Evolutionary conservation across 1,140 invertebrate species (phyloP).

Genomic region (Leptonema lineaticorne): DNA sequence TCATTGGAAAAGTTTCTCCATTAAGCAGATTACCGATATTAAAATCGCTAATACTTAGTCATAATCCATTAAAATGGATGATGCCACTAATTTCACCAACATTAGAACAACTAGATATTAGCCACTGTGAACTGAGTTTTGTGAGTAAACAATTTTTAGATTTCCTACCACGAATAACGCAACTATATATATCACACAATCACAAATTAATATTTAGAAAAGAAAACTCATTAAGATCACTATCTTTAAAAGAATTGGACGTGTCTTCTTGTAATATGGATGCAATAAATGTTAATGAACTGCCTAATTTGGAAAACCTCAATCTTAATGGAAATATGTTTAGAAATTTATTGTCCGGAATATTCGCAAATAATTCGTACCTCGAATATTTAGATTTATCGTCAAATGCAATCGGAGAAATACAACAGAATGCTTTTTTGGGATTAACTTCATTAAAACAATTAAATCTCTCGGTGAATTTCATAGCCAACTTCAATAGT

Average conservation of each 20-base stretch:
- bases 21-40: constrained; percentile 55
- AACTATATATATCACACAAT: constrained; percentile 58
- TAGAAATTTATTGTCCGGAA: constrained; percentile 54
- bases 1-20: constrained; percentile 54
- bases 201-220: constrained; percentile 52
- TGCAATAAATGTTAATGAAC: constrained; percentile 59
- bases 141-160: constrained; percentile 54
- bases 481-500: constrained; percentile 58
- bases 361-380: constrained; percentile 62
- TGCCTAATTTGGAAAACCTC: constrained; percentile 59
- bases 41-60: constrained; percentile 54
- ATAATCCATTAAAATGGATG: constrained; percentile 55
- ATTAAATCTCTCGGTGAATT: constrained; percentile 68
- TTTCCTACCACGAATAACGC: constrained; percentile 53
- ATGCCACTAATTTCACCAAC: constrained; percentile 53
- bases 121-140: constrained; percentile 55
- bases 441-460: constrained; percentile 57
- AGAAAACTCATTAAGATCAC: constrained; percentile 49
- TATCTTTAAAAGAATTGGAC: constrained; percentile 60
- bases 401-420: constrained; percentile 58
- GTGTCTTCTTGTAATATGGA: constrained; percentile 66
- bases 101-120: constrained; percentile 58
- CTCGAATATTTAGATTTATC: constrained; percentile 66
- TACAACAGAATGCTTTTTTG: constrained; percentile 59
- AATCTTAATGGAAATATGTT: constrained; percentile 64